These are phyloP conservation scores for Jordanella pulchra DNA, from an alignment of 2,797 vertebrate genomes.

Conservation along the genomic window DNA sequence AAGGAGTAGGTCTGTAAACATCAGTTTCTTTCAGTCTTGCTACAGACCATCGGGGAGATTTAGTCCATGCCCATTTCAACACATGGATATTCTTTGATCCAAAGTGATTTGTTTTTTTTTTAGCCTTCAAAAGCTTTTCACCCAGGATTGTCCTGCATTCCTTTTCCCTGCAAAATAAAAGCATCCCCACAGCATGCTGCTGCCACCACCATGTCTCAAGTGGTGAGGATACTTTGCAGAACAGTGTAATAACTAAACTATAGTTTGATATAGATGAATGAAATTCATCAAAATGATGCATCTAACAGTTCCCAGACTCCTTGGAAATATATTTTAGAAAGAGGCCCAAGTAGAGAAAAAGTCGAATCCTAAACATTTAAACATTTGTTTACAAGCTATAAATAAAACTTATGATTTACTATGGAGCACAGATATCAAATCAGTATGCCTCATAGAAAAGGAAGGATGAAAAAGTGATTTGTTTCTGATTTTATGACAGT, in stretches of 20 bases:
- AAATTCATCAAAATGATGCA: neutral
- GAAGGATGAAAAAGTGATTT: too few species aligned
- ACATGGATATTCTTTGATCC: neutral
- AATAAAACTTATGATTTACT: too few species aligned
- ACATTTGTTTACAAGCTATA: neutral
- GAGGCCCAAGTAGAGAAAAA: neutral
- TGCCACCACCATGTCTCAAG: neutral
- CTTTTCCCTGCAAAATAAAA: too few species aligned
- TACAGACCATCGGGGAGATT: neutral
- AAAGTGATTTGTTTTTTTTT: too few species aligned
- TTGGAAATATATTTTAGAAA: neutral
- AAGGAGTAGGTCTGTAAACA: neutral
- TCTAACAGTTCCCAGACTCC: neutral
- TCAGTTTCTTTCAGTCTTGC: neutral
- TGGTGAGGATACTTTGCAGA: neutral
- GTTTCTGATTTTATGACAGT: too few species aligned
- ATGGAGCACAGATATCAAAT: too few species aligned
- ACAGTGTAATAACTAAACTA: neutral
- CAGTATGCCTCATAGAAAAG: too few species aligned
- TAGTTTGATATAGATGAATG: neutral
- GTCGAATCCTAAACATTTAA: slow-evolving; percentile 4
- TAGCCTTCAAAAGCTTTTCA: too few species aligned
- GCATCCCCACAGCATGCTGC: too few species aligned
- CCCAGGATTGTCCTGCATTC: too few species aligned
- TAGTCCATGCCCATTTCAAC: neutral